Percentiles rank a stretch among this genome's conserved stretches.
Conservation (phyloP, 2,797 vertebrate species). For the Sebastes ruberrimus region DNA sequence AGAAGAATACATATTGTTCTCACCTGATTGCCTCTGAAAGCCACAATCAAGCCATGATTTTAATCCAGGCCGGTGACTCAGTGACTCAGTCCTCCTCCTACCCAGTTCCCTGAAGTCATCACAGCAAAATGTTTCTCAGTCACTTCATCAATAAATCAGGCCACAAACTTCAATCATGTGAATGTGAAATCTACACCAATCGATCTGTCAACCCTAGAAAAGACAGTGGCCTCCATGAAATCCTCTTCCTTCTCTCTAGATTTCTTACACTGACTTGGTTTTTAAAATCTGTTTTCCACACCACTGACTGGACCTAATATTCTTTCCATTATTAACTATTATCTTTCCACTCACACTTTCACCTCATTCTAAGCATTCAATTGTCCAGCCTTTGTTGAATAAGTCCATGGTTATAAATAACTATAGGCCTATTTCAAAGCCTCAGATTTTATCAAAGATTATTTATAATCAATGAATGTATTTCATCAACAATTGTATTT, state of each 20-base stretch:
- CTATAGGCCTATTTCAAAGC: background rate
- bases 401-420: background rate
- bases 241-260: background rate
- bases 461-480: background rate
- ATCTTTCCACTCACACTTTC: background rate
- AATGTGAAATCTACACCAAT: background rate
- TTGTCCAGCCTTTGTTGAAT: background rate
- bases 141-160: background rate
- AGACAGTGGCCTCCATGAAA: background rate
- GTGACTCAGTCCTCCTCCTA: background rate
- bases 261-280: background rate
- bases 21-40: background rate
- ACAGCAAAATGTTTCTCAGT: background rate
- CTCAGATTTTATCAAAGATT: background rate
- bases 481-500: background rate
- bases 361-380: background rate
- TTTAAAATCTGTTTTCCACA: background rate
- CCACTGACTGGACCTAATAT: background rate
- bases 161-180: background rate
- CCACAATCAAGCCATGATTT: background rate
- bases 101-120: background rate
- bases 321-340: background rate
- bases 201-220: background rate
- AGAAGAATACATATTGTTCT: background rate
- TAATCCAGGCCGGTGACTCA: background rate